phyloP scores from a whole-genome alignment of 2,797 vertebrate species.

The Vespertilio murinus region DNA sequence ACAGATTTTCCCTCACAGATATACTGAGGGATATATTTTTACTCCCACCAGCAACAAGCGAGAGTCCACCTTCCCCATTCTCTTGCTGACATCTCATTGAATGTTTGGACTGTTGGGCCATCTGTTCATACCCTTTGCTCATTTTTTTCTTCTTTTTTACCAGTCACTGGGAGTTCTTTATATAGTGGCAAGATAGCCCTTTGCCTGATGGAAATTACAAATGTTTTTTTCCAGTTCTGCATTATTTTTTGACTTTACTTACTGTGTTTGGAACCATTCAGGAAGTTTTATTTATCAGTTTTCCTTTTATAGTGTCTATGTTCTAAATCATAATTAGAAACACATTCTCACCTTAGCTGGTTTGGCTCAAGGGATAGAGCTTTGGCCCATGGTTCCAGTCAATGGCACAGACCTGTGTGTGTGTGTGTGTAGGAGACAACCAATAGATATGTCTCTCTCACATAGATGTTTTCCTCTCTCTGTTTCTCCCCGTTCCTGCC shows the following conservation, averaged over 20 bases:
- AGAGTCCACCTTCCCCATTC: not conserved
- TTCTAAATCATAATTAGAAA: conserved; percentile 28
- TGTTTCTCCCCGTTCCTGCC: too few species aligned
- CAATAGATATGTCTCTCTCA: too few species aligned
- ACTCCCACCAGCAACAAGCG: not conserved
- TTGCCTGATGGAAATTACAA: not conserved
- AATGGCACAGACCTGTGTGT: too few species aligned
- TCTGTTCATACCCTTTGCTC: not conserved
- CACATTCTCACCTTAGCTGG: too few species aligned
- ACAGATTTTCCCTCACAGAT: not conserved
- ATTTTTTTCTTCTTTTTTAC: not conserved
- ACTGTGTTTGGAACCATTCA: not conserved
- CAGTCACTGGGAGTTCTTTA: not conserved
- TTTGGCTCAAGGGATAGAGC: too few species aligned
- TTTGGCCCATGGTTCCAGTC: too few species aligned
- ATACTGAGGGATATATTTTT: not conserved
- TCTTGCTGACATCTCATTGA: not conserved
- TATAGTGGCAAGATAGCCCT: not conserved
- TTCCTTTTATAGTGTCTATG: not conserved
- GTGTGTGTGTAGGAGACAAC: too few species aligned
- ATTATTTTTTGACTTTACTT: not conserved
- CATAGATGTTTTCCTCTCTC: too few species aligned
- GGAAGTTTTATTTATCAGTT: not conserved
- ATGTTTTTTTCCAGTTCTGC: not conserved
- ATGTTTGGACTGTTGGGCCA: not conserved